Evolutionary conservation across 2,113 vertebrate genomes (phyloP).

Genomic region (Onychostruthus taczanowskii): DNA sequence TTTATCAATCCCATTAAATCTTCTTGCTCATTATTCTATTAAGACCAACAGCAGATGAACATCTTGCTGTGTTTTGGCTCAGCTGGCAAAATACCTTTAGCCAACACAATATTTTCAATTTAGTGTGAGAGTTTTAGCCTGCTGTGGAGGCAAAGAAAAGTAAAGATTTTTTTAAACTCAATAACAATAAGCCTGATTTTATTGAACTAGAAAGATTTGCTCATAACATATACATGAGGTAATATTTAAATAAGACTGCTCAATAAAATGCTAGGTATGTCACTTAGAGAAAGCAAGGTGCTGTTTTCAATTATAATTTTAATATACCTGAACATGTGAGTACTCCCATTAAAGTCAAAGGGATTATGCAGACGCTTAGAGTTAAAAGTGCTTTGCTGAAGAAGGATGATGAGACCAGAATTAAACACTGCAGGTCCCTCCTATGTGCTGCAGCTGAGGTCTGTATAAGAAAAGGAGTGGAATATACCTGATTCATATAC

Average conservation of each 20-base stretch:
- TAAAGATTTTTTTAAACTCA: not conserved
- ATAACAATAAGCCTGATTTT: constrained; percentile 12
- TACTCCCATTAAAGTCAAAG: constrained; percentile 18
- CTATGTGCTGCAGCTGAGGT: not conserved
- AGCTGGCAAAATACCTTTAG: not conserved
- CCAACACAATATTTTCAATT: not conserved
- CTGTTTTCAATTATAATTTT: constrained; percentile 42
- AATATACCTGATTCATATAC: constrained; percentile 48
- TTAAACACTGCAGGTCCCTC: not conserved
- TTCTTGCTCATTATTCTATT: constrained; percentile 16
- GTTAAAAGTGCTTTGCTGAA: constrained; percentile 41
- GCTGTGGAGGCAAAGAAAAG: not conserved
- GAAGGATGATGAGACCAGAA: not conserved
- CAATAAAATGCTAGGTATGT: not conserved
- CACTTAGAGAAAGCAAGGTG: constrained; percentile 10
- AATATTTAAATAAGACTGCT: constrained; percentile 37
- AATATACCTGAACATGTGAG: not conserved
- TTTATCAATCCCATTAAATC: constrained; percentile 6
- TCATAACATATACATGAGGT: constrained; percentile 9
- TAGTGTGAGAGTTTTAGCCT: not conserved
- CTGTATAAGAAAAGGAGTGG: not conserved
- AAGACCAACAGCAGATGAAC: not conserved
- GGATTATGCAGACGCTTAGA: not conserved
- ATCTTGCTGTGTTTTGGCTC: not conserved
- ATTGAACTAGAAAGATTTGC: constrained; percentile 28